Evolutionary conservation across 2,113 vertebrate species (phyloP), one percentile per base, ranked within the genome.

Genomic region (Tenrec ecaudatus): DNA sequence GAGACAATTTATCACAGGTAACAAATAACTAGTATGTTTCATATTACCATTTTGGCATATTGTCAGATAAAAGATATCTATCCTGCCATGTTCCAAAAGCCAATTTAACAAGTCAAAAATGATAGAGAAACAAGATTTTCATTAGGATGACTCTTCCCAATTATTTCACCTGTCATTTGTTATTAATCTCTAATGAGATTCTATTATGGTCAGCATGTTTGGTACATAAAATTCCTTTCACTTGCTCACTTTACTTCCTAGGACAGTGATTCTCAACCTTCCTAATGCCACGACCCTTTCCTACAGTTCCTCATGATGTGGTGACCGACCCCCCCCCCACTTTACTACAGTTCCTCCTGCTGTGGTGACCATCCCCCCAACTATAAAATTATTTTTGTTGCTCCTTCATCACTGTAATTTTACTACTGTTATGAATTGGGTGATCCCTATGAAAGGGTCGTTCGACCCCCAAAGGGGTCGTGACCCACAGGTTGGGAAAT

Each of bases 81-180:
- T 53, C 86, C 83, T 76, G 31, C 33, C 27, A 87, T 53, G 53
- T 88, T 83, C 27, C 68, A 66, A 62, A 77, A 62, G 86, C 4
- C 66, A 69, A 29, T n/a, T n/a, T 33, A 86, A 80, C 22, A 88
- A 86, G 66, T 86, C 38, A 86, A 58, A 79, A 71, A 84, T n/a
- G 36, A 11, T 40, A 53, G 31, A 88, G 38, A 66, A 88, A 43
- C 3, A 60, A 64, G 3, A 22, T 47, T 90, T 90, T 89, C 73
- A 86, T 75, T 88, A 57, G 73, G 27, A 93, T 81, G 22, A 89
- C 62, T 16, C 40, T 9, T 23, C 23, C 25, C n/a, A 84, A 31
- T 77, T 64, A 64, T 57, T 68, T 89, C 68, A 91, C 3, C 15
- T 82, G 43, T 36, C 66, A 68, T 25, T 71, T 92, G 29, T 62